Base-by-base conservation (phyloP, 2,113 vertebrate genomes). In the Syrmaticus mikado region DNA sequence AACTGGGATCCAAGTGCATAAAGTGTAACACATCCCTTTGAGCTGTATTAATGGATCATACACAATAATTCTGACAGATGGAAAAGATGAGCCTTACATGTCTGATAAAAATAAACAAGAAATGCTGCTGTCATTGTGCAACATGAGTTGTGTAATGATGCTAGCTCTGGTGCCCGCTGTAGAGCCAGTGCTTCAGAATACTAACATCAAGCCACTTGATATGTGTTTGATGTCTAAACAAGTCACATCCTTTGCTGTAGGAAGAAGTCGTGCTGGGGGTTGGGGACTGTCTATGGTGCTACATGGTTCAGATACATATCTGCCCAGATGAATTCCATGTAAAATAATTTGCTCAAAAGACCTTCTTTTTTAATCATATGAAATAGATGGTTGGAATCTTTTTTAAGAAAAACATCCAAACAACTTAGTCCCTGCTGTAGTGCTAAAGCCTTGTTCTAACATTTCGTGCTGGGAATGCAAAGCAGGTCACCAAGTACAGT, bases 401-500 rank as follows among this genome's bases (percentile, higher is more conserved):
- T 20, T 64, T 6, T 27, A 64, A 64, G 24, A 28, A 28, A 64
- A 27, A 22, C 65, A 82, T 76, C 43, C 68, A 95, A 36, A 88
- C 60, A 86, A 88, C 53, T 90, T 95, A n/a, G 64, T 96, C 94
- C 38, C 57, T 68, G 65, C 79, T 86, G 24, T 86, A 77, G 80
- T 61, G 82, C 85, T 96, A 90, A 92, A 94, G 90, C 48, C 94
- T 97, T 96, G 82, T 90, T 90, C 93, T 97, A 97, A 97, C 76
- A 95, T 94, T 96, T 94, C 95, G 94, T 97, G 96, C 85, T 86
- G 93, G 53, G 95, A 97, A 96, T 97, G 93, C 85, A 96, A 96
- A 97, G 87, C 82, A 96, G 93, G 90, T 83, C 48, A 95, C 58
- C 61, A 88, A 75, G 85, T 96, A 96, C 95, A 97, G 95, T 96